phyloP scores from a whole-genome alignment of 2,113 vertebrate genomes.

The Nibea albiflora region DNA sequence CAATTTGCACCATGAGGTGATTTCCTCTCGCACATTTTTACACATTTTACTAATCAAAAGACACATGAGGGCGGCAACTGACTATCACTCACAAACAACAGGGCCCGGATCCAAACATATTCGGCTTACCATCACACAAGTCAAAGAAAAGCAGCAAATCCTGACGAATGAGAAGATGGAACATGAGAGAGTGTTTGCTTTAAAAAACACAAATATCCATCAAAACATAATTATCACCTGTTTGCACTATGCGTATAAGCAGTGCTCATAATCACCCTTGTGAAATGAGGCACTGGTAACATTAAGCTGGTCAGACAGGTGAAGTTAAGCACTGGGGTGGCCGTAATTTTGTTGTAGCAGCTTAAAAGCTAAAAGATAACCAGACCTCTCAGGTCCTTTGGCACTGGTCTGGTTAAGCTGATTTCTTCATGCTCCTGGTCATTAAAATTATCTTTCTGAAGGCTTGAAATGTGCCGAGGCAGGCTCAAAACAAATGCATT shows the following conservation, averaged over 20 bases:
- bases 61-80: background rate
- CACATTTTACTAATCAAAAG: background rate
- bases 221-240: no score
- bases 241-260: background rate
- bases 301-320: background rate
- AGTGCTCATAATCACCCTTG: background rate
- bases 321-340: background rate
- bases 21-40: background rate
- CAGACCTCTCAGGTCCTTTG: background rate
- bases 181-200: no score
- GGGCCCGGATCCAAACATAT: background rate
- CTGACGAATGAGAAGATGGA: background rate
- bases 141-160: background rate
- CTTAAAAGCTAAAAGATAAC: conserved; percentile 7
- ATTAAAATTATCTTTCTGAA: background rate
- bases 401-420: background rate
- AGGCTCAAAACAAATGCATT: background rate
- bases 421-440: background rate
- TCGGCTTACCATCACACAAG: background rate
- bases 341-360: conserved; percentile 1
- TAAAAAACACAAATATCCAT: no score
- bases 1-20: no score
- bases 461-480: background rate
- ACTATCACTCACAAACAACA: background rate
- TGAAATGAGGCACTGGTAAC: background rate